Evolutionary conservation across 2,797 vertebrate species (phyloP), one percentile per base, ranked within the genome.

Genomic region (Diceros bicornis): DNA sequence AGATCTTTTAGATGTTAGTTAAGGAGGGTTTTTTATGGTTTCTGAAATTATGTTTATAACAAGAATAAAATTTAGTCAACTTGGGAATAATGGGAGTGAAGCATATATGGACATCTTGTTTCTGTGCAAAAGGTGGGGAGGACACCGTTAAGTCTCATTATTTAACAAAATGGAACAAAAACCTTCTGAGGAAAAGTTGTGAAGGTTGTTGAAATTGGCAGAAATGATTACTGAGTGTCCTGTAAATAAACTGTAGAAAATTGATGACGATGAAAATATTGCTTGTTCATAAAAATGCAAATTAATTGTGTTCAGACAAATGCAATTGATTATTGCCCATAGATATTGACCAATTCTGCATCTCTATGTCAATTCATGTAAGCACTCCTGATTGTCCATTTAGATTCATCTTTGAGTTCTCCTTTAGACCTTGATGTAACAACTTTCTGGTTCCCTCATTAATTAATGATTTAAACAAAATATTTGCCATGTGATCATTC

Each of bases 191-290:
- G 27, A 64, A 93, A 81, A 61, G 52, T n/a, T 83, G 10, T 61
- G 57, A 78, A 74, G 66, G 12, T 50, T 27, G 68, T 78, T 86
- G 57, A 84, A 68, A 84, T 69, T 83, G 41, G 10, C 12, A 94
- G 85, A 92, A 75, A 12, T 71, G 8, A 66, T 90, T 82, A 50
- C 16, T 34, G 25, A n/a, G 10, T 82, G 8, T 59, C 18, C 34
- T 89, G 2, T 41, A 93, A 77, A 71, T 50, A 96, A 89, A 75
- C 64, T 18, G 20, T 82, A 91, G 25, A 94, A 94, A 93, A 44
- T 68, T 93, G 37, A 88, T 62, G 37, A 93, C 91, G 27, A 77
- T 89, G 29, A 32, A 90, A 34, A 71, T 69, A 9, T 84, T 74
- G 14, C 18, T 87, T 27, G 6, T 79, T 95, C 11, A 88, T 83